phyloP scores from a whole-genome alignment of 2,797 vertebrate genomes.

The Rhinatrema bivittatum region DNA sequence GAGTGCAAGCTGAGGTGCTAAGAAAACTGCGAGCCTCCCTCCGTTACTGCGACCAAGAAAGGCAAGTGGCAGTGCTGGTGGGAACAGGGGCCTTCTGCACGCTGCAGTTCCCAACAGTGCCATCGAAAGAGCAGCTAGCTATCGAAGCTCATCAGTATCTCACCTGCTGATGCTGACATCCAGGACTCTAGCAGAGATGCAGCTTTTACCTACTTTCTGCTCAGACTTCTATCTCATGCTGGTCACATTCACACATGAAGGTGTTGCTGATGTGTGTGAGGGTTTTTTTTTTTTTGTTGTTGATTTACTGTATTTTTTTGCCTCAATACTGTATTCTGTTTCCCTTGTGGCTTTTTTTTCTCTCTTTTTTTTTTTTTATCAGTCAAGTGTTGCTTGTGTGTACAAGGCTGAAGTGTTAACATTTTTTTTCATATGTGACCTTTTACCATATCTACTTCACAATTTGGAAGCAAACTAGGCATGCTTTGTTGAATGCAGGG shows the following conservation, averaged over 20 bases:
- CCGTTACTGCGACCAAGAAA: slow-evolving; percentile 48
- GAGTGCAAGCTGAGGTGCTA: slow-evolving; percentile 57
- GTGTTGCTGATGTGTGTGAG: slow-evolving; percentile 70
- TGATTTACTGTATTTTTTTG: no score
- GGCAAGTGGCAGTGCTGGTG: slow-evolving; percentile 55
- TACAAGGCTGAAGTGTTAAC: slow-evolving; percentile 65
- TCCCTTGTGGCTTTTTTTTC: slow-evolving; percentile 69
- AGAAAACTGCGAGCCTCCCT: slow-evolving; percentile 53
- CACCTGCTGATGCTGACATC: slow-evolving; percentile 39
- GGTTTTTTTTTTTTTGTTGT: no score
- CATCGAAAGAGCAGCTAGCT: slow-evolving; percentile 33
- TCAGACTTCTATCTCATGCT: slow-evolving; percentile 49
- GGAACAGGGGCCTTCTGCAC: slow-evolving; percentile 17
- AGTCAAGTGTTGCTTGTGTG: slow-evolving; percentile 64
- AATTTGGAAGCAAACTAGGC: slow-evolving; percentile 23
- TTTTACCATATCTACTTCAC: slow-evolving; percentile 56
- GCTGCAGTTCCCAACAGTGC: slow-evolving; percentile 8
- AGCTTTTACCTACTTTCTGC: slow-evolving; percentile 48
- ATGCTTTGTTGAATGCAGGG: slow-evolving; percentile 22
- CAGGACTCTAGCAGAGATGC: slow-evolving; percentile 31
- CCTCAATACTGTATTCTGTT: slow-evolving; percentile 57
- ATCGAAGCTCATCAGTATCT: slow-evolving; percentile 47
- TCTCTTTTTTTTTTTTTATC: slow-evolving; percentile 63
- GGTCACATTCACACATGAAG: slow-evolving; percentile 70
- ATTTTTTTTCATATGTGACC: slow-evolving; percentile 60